These are phyloP conservation scores for Ylistrum balloti DNA, from an alignment of 1,140 invertebrate genomes.

Conservation along the genomic window DNA sequence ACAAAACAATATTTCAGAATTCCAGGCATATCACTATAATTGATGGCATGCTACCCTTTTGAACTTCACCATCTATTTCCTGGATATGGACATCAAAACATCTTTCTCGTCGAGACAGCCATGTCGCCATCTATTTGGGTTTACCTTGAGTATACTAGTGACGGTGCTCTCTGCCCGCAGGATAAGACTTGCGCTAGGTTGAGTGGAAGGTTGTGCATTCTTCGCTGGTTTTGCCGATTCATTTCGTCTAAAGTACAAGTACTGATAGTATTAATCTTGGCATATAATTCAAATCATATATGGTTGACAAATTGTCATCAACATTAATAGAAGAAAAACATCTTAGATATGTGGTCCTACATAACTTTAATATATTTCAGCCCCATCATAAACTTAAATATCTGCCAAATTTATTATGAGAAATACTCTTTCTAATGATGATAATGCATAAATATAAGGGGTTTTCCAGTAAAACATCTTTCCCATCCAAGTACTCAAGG, in stretches of 20 bases:
- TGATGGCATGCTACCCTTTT: neutral
- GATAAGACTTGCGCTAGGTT: slow-evolving; percentile 86
- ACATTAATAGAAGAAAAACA: no score
- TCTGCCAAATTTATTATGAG: no score
- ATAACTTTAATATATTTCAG: no score
- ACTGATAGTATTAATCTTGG: neutral
- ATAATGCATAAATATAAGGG: no score
- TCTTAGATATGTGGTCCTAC: no score
- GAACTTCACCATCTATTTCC: neutral
- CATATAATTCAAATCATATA: no score
- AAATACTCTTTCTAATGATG: no score
- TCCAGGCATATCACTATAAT: neutral
- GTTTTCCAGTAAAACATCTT: no score
- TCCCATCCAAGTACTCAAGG: no score
- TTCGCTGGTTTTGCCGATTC: slow-evolving; percentile 49
- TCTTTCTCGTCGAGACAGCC: slow-evolving; percentile 41
- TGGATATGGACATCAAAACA: neutral
- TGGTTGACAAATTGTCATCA: no score
- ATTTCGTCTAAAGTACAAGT: slow-evolving; percentile 52
- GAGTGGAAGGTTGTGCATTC: slow-evolving; percentile 68
- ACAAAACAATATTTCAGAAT: neutral
- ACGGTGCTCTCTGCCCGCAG: slow-evolving; percentile 93
- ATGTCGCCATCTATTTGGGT: neutral
- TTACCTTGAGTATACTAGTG: slow-evolving; percentile 92
- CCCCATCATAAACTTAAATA: no score